Evolutionary conservation across 2,797 vertebrate species (phyloP), one percentile per base, ranked within the genome.

Genomic region (Chaenodraco wilsoni): DNA sequence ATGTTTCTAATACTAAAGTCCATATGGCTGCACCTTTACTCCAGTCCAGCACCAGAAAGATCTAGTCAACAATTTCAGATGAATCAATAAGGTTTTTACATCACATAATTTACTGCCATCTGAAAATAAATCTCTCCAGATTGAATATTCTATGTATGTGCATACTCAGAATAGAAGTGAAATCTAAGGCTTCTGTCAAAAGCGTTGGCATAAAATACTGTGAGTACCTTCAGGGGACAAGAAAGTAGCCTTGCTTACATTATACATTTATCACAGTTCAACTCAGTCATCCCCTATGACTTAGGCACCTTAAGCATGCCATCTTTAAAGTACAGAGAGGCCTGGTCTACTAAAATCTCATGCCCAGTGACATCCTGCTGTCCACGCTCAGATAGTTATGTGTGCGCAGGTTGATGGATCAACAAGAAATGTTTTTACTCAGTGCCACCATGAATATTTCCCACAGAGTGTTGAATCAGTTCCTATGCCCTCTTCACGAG

Each of bases 91-190:
- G 56, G 48, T 66, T 65, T 79, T 76, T 46, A 60, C 41, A 66
- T 71, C 52, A 52, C 52, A 19, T 65, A 31, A 70, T 45, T 69
- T 67, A 69, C 11, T 76, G 57, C 48, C 58, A 48, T 69, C 56
- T 72, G 33, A 58, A 76, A 76, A 54, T 59, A 72, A 69, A 41
- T 65, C 40, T 58, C 65, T 78, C 41, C 44, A 66, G 52, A 74
- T 70, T 69, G 66, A 82, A 85, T 86, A 78, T 83, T 84, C 72
- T 79, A 81, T 80, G 76, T 85, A 71, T 79, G 61, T 76, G 72
- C 62, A 65, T 41, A 64, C 72, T 79, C 58, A 81, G 65, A 84
- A 83, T 78, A 83, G 64, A 79, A 72, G 55, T 65, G 41, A 72
- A 79, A 82, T 71, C 68, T 57, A 48, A 52, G 31, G 73, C 71